Conservation (phyloP, 1,140 invertebrate genomes). For the Solenopsis invicta region DNA sequence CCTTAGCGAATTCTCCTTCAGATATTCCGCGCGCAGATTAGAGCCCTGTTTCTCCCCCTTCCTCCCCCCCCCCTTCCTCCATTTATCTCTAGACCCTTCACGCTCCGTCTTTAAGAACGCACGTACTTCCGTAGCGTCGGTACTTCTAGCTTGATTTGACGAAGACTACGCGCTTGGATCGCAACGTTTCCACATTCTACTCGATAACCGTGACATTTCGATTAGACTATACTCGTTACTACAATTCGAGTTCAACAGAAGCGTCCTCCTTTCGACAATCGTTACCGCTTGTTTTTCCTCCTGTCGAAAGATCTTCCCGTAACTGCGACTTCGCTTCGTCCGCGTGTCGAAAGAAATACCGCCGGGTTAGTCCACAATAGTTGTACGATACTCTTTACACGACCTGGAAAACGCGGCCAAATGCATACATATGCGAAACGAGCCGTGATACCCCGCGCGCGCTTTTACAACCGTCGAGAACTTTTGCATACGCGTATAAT, state of each 20-base stretch:
- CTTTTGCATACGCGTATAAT: constrained; percentile 65
- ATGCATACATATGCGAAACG: constrained; percentile 70
- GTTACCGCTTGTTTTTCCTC: neutral
- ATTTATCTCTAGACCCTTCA: constrained; percentile 37
- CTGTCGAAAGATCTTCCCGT: neutral
- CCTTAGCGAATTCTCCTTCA: constrained; percentile 74
- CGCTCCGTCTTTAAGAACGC: constrained; percentile 70
- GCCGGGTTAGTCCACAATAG: constrained; percentile 49
- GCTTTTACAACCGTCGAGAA: constrained; percentile 66
- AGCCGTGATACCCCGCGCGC: constrained; percentile 56
- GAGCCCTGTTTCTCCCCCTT: neutral
- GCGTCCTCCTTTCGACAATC: neutral
- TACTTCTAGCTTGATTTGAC: neutral
- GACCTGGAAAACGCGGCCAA: constrained; percentile 65
- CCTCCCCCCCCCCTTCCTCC: neutral
- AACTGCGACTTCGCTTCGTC: neutral
- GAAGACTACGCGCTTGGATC: neutral
- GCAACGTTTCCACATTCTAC: neutral
- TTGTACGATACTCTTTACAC: constrained; percentile 62
- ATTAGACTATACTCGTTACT: neutral
- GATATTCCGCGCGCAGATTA: constrained; percentile 75
- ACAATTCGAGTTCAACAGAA: neutral
- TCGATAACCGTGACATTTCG: neutral
- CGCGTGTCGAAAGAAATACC: constrained; percentile 38
- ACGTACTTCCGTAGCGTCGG: constrained; percentile 61